These are phyloP conservation scores for Drosophila nr. perissopoda DNA, from an alignment of 2,888 invertebrate species.

Conservation along the genomic window DNA sequence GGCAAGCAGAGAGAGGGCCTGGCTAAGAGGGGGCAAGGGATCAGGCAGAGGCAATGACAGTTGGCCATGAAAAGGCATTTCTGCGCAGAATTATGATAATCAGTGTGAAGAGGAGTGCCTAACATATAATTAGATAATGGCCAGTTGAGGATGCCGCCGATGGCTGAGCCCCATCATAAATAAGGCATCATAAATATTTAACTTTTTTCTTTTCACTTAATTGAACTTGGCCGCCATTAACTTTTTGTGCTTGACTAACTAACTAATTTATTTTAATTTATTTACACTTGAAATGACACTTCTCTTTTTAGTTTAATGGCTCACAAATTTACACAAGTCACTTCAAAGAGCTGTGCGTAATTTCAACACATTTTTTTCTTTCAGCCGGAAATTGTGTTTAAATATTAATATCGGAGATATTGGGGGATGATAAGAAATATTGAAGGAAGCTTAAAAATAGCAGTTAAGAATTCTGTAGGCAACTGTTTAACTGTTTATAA, in stretches of 20 bases:
- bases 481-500: background rate
- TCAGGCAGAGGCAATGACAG: slow-evolving; percentile 43
- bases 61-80: slow-evolving; percentile 56
- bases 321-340: slow-evolving; percentile 36
- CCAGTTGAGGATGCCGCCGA: slow-evolving; percentile 19
- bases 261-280: slow-evolving; percentile 36
- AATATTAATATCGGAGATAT: slow-evolving; percentile 11
- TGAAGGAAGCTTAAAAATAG: background rate
- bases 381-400: slow-evolving; percentile 20
- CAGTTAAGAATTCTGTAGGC: background rate
- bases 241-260: slow-evolving; percentile 27
- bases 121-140: slow-evolving; percentile 57
- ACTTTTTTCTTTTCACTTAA: slow-evolving; percentile 20
- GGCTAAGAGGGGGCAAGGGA: background rate
- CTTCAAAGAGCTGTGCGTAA: slow-evolving; percentile 8
- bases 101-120: slow-evolving; percentile 37
- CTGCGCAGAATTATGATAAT: slow-evolving; percentile 54
- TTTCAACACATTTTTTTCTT: background rate
- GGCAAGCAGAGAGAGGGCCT: background rate
- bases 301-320: slow-evolving; percentile 7
- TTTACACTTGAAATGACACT: slow-evolving; percentile 23
- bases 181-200: slow-evolving; percentile 29
- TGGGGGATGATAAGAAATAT: background rate
- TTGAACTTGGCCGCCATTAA: slow-evolving; percentile 10
- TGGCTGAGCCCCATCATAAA: slow-evolving; percentile 14